Evolutionary conservation across 2,113 vertebrate species (phyloP), one percentile per base, ranked within the genome.

Genomic region (Coreoperca whiteheadi): DNA sequence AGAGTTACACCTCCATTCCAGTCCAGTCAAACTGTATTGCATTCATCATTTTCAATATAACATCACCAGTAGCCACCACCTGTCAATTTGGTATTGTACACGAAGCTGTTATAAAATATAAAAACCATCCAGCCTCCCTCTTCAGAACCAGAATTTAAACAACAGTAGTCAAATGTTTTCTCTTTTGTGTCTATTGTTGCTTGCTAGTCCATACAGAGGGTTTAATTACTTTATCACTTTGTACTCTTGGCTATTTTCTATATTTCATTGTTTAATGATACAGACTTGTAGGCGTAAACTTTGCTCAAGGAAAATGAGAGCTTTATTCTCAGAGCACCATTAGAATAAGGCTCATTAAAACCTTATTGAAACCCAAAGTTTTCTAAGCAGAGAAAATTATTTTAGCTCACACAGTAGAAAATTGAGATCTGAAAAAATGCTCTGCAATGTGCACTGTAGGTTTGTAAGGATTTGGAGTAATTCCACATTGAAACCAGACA

Each of bases 71-170:
- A 69, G 57, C 57, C 32, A 59, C 60, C 50, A 51, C 21, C 21
- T 78, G 63, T 54, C 56, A 79, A 32, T 73, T 46, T 79, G 18
- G 34, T 2, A 79, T 74, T 53, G 66, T 66, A 25, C 18, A 60
- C n/a, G 78, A 67, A 53, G 30, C 64, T 50, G 41, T 86, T 60
- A 59, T 20, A 12, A 64, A 63, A 63, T 37, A 51, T 63, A 18
- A 74, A 60, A 63, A 32, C 39, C 25, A 1, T 16, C 5, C 2
- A 64, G n/a, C 8, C 18, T 23, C 14, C 8, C 18, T 48, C 37
- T 34, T 61, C 15, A 41, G n/a, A 21, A 10, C n/a, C 28, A 41
- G 57, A 18, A 4, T 32, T 7, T 60, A 9, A 71, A 39, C 30
- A 41, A 51, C 25, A 37, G 2, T 74, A 14, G 11, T 43, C 6